Base-by-base conservation (phyloP, 2,888 invertebrate species). In the Uropetala carovei region DNA sequence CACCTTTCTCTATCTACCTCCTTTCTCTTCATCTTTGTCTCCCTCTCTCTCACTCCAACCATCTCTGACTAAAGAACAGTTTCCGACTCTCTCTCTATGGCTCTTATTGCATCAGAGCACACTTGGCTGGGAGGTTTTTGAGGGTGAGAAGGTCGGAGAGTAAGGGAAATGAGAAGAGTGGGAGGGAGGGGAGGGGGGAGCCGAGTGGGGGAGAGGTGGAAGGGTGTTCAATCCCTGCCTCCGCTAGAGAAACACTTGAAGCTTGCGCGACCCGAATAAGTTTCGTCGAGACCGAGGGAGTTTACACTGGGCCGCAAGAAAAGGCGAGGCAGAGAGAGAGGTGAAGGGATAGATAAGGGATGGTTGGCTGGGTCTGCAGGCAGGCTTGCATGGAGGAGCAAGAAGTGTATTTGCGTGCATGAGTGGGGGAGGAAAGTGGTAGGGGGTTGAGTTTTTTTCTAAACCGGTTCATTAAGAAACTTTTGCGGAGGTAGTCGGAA, bases 401-500 rank as follows among this genome's bases (percentile, higher is more conserved):
- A 43, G 43, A 43, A 43, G 43, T 43, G 43, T 43, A 5, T 43
- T 30, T 81, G 56, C 56, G 84, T 57, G 18, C 5, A 18, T 16
- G 82, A n/a, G 27, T 30, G 84, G 56, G 7, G 22, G 18, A 22
- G 81, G 18, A 3, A 16, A 7, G 75, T 18, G 57, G 1, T 11
- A 27, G 86, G 14, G 60, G 22, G 1, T 57, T 18, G 43, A 30
- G 18, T 43, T n/a, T 30, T 64, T 58, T 43, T 64, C 11, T 43
- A 60, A 64, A 89, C 89, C 43, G 89, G 89, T 89, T 89, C 89
- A 89, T 89, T 89, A 89, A 56, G 89, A n/a, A 89, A 89, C 89
- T 89, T n/a, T 89, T 64, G 89, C 89, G 43, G 64, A 89, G 89
- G 89, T 89, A 89, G 89, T 89, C 64, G 30, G 43, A 30, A 30